Percentiles rank a stretch among this genome's conserved stretches.
Conservation (phyloP, 2,797 vertebrate species). For the Paratrypauchen microcephalus region DNA sequence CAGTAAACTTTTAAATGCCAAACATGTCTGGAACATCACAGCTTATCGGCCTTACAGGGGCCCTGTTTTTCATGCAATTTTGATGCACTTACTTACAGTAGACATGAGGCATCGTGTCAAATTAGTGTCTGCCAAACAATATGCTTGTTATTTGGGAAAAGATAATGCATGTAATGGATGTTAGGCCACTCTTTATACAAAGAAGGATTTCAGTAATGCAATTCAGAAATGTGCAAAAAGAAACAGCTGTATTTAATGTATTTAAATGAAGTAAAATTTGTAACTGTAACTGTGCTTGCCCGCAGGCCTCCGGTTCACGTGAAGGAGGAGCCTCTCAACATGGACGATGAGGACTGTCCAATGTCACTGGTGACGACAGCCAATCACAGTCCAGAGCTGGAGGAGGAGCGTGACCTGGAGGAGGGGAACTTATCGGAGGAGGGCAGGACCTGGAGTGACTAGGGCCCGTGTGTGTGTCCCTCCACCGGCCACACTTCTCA, state of each 20-base stretch:
- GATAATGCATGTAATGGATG: slow-evolving; percentile 56
- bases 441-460: slow-evolving; percentile 89
- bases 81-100: slow-evolving; percentile 71
- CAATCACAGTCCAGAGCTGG: slow-evolving; percentile 98
- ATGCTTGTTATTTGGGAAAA: slow-evolving; percentile 50
- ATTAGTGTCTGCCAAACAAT: slow-evolving; percentile 75
- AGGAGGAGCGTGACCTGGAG: slow-evolving; percentile 97
- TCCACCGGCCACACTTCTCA: slow-evolving; percentile 59
- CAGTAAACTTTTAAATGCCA: slow-evolving; percentile 87
- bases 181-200: slow-evolving; percentile 21
- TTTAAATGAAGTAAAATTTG: slow-evolving; percentile 15
- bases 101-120: slow-evolving; percentile 72
- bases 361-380: slow-evolving; percentile 99
- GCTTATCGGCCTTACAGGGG: slow-evolving; percentile 77
- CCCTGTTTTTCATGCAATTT: slow-evolving; percentile 77
- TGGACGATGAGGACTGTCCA: slow-evolving; percentile 97
- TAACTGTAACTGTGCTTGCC: slow-evolving; percentile 25
- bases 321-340: slow-evolving; percentile 97
- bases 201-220: slow-evolving; percentile 35
- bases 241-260: neutral
- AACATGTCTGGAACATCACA: slow-evolving; percentile 76
- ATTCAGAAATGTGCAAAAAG: neutral
- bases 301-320: slow-evolving; percentile 91
- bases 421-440: slow-evolving; percentile 97
- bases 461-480: slow-evolving; percentile 74